Base-by-base conservation (phyloP, 2,113 vertebrate species). In the Elaphurus davidianus region DNA sequence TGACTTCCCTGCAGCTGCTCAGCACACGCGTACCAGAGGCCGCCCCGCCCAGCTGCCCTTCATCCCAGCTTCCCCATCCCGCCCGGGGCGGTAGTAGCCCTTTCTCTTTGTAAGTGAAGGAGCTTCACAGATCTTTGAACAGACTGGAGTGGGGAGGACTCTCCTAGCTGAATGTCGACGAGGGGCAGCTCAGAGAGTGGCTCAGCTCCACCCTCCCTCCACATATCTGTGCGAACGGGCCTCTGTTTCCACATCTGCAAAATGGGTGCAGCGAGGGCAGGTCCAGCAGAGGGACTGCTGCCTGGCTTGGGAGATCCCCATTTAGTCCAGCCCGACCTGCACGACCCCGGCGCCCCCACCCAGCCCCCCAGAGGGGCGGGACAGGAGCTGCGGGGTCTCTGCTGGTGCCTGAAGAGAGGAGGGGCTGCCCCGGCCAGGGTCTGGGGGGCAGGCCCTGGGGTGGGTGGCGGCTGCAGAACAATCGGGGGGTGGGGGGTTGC, bases 341-440 rank as follows among this genome's bases (percentile, higher is more conserved):
- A 17, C 36, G 1, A 16, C 17, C 45, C 19, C 3, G 2, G 13
- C 0, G 7, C 19, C 82, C 21, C 19, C 12, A 25, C 15, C 27
- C 6, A 14, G 47, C 6, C 1, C 28, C 15, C n/a, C 7, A 14
- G n/a, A 9, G 40, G 17, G 47, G 17, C 6, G 3, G n/a, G 7
- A 36, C 10, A 79, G 55, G 57, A 43, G 33, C 23, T 60, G 2
- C 0, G 0, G 16, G 60, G 52, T 16, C 45, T 81, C 64, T n/a
- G 78, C 84, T 45, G 16, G 8, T 5, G 12, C 28, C 54, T 16
- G 6, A 19, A 25, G 21, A 45, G 64, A 7, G 10, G 15, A 52
- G 40, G 6, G 10, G 23, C 14, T 7, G 8, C 27, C 5, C 78
- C 16, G 55, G 55, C 64, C 36, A 6, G 2, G 11, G 30, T 47